A percentile compares a stretch with the other conserved stretches of the same genome.
Conservation (phyloP, 64 coral and sea anemone genomes). For the Orbicella faveolata region DNA sequence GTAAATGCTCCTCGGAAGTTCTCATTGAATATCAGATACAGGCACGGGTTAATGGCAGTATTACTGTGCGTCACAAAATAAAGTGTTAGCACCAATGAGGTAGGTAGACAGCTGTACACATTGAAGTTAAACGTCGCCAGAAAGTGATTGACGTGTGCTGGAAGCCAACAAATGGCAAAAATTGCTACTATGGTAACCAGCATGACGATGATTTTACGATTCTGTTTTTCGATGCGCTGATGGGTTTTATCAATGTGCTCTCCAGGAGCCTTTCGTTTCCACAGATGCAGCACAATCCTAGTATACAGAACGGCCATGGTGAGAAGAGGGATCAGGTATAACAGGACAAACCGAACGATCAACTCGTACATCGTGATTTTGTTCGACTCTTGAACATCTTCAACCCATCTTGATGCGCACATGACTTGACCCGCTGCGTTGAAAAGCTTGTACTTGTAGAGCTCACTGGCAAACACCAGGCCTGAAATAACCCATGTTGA, state of each 20-base stretch:
- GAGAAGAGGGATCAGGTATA: slow-evolving; percentile 45
- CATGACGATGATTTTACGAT: slow-evolving; percentile 43
- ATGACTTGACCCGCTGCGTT: slow-evolving; percentile 1
- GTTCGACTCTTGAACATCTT: neutral
- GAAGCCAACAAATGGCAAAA: slow-evolving; percentile 60
- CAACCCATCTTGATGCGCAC: slow-evolving; percentile 19
- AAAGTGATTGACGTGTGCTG: slow-evolving; percentile 59
- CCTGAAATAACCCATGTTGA: slow-evolving; percentile 10
- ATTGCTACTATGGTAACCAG: slow-evolving; percentile 41
- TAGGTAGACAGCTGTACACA: slow-evolving; percentile 16
- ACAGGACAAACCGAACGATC: slow-evolving; percentile 25
- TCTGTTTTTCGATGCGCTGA: slow-evolving; percentile 12
- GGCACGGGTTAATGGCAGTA: slow-evolving; percentile 39
- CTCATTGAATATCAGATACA: slow-evolving; percentile 53
- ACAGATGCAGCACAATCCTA: slow-evolving; percentile 13
- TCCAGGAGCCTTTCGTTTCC: slow-evolving; percentile 2
- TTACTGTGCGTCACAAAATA: slow-evolving; percentile 45
- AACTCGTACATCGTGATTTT: slow-evolving; percentile 15
- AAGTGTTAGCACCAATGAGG: neutral
- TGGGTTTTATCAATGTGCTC: slow-evolving; percentile 30
- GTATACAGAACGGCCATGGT: slow-evolving; percentile 38
- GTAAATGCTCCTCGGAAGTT: slow-evolving; percentile 25
- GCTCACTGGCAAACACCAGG: neutral
- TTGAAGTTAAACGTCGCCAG: slow-evolving; percentile 35
- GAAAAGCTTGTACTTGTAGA: slow-evolving; percentile 38